These are phyloP conservation scores for Meliscaeva auricollis DNA, from an alignment of 2,888 invertebrate genomes.

Conservation along the genomic window DNA sequence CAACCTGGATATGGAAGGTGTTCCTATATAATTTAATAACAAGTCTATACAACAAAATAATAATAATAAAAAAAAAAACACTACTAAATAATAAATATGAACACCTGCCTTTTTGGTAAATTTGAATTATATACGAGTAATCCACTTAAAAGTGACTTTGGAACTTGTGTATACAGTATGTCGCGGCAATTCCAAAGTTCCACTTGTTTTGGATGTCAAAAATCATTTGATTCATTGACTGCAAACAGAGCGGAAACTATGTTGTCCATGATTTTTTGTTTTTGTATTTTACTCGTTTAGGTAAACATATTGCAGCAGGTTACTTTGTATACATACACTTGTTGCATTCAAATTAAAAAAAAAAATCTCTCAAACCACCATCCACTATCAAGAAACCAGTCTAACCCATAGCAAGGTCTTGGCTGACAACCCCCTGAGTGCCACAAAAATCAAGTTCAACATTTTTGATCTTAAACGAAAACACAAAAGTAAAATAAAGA, in stretches of 20 bases:
- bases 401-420: slow-evolving; percentile 58
- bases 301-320: slow-evolving; percentile 35
- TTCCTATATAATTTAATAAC: slow-evolving; percentile 52
- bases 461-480: slow-evolving; percentile 16
- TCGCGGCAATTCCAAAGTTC: slow-evolving; percentile 13
- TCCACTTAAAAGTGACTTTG: slow-evolving; percentile 27
- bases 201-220: slow-evolving; percentile 69
- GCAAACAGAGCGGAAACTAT: slow-evolving; percentile 73
- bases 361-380: slow-evolving; percentile 23
- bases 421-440: background rate
- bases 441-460: slow-evolving; percentile 63
- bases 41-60: slow-evolving; percentile 12
- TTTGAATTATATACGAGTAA: slow-evolving; percentile 39
- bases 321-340: slow-evolving; percentile 44
- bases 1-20: slow-evolving; percentile 3
- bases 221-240: slow-evolving; percentile 75
- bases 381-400: slow-evolving; percentile 35
- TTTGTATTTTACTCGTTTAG: background rate
- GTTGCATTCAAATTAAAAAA: slow-evolving; percentile 31
- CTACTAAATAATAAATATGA: slow-evolving; percentile 39
- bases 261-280: background rate
- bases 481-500: background rate
- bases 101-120: slow-evolving; percentile 59
- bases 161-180: background rate
- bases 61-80: background rate